Base-by-base conservation (phyloP, 2,888 invertebrate genomes). In the Drosophila peninsularis region DNA sequence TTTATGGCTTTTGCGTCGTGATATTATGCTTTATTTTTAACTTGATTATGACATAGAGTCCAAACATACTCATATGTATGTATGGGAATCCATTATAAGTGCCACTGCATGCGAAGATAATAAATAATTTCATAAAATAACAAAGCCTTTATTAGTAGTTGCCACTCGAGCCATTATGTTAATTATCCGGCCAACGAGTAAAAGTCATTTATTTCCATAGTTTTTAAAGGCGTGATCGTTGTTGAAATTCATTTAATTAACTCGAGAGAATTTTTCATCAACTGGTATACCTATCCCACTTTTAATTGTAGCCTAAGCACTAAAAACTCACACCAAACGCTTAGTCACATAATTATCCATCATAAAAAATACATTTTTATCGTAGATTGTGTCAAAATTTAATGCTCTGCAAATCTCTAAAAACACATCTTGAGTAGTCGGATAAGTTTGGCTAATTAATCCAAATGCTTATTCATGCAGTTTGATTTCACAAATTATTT, bases 11-110 rank as follows among this genome's bases (percentile, higher is more conserved):
- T 56, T 58, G 61, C 61, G 62, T 76, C 66, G 77, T 75, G 52
- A 66, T 80, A 77, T 74, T 82, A 67, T 82, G 78, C 70, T 76
- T 72, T 82, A 86, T 82, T 78, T 86, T 76, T 79, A 84, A 87
- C 71, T 81, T 69, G 67, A 80, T 86, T 82, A 70, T 78, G 80
- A 45, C 69, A 85, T 75, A 63, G 47, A 37, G 34, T 66, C 47
- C 53, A 47, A 58, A 47, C 47, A 58, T 54, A 41, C 21, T 30
- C 24, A 24, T 49, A 54, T 27, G 19, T 49, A 54, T 27, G 19
- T 44, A 49, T 36, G 1, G 49, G 47, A 24, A 55, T 37, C 32
- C n/a, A 19, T 36, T 58, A 55, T 60, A 63, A 45, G 41, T 32
- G 32, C 61, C 42, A 39, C 74, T 58, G 58, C 58, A 52, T 56